Base-by-base conservation (phyloP, 2,113 vertebrate genomes). In the Galeopterus variegatus region DNA sequence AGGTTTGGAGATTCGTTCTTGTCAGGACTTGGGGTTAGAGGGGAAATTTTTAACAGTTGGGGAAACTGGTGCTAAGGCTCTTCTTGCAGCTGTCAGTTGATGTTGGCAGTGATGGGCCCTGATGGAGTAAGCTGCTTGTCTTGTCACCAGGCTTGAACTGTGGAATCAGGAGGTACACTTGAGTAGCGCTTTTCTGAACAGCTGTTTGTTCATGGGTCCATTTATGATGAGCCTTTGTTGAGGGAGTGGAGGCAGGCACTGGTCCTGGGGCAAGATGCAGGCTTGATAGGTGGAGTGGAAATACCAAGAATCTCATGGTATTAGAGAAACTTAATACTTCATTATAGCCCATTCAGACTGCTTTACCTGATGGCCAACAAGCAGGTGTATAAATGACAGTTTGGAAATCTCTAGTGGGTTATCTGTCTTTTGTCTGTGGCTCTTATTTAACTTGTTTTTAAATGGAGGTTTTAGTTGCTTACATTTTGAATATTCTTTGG, bases 401-500 rank as follows among this genome's bases (percentile, higher is more conserved):
- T 80, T 76, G 75, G 48, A 73, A 87, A 52, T 83, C 60, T 84
- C 64, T 93, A 36, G 14, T 64, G 17, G 52, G 21, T 56, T 90
- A 12, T 41, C 50, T 80, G 41, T 85, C 56, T 83, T 80, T 75
- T 58, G n/a, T 50, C 18, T 69, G 1, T 36, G 45, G 9, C 26
- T 95, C 45, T 93, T 48, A 17, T 31, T 73, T 95, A 60, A 41
- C 28, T 84, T 31, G 64, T 94, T 83, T 94, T 90, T 96, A 45
- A 80, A 33, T 85, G 48, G 14, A 73, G 31, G 58, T 86, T 70
- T 54, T 77, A n/a, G 36, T 95, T 90, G 72, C 13, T 86, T 82
- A 41, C 7, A 33, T 58, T 90, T 72, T 31, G 41, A 79, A 52
- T 94, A 33, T 79, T 76, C 48, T 87, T 85, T 62, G 76, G 23